A percentile compares a stretch with the other conserved stretches of the same genome.
These are phyloP conservation scores for Mobula hypostoma DNA, from an alignment of 2,113 vertebrate species.

Conservation along the genomic window DNA sequence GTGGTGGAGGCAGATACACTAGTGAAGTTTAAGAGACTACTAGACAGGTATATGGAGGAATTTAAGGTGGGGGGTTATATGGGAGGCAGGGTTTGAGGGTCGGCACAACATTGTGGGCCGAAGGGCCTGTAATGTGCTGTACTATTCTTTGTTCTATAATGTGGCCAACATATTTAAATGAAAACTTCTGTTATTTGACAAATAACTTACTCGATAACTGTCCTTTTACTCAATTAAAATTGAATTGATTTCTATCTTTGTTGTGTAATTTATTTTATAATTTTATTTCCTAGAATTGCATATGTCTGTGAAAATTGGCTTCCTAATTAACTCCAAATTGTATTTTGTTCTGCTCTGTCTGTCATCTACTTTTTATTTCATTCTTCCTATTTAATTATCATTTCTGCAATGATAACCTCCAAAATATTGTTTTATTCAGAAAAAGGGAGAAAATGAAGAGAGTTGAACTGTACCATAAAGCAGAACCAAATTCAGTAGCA, in stretches of 20 bases:
- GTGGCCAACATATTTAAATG: not conserved
- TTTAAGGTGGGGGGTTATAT: too few relatives aligned
- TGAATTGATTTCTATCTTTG: not conserved
- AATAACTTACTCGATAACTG: not conserved
- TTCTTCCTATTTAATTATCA: not conserved
- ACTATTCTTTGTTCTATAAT: too few relatives aligned
- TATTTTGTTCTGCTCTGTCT: not conserved
- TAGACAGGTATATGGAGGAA: too few relatives aligned
- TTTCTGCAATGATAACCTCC: not conserved
- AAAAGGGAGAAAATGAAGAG: not conserved
- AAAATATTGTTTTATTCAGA: not conserved
- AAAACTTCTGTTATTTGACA: not conserved
- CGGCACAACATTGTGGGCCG: too few relatives aligned
- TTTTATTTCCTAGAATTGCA: not conserved
- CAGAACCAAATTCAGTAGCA: not conserved
- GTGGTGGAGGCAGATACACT: too few relatives aligned
- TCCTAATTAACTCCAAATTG: not conserved
- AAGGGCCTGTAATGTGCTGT: too few relatives aligned
- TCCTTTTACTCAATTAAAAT: not conserved
- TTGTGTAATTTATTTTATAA: not conserved
- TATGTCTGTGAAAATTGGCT: not conserved
- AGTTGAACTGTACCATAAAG: not conserved
- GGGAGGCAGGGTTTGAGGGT: too few relatives aligned
- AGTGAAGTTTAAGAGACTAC: too few relatives aligned
- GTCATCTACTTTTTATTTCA: not conserved